Base-by-base conservation (phyloP, 2,797 vertebrate genomes). In the Tokudaia tokunoshimensis region DNA sequence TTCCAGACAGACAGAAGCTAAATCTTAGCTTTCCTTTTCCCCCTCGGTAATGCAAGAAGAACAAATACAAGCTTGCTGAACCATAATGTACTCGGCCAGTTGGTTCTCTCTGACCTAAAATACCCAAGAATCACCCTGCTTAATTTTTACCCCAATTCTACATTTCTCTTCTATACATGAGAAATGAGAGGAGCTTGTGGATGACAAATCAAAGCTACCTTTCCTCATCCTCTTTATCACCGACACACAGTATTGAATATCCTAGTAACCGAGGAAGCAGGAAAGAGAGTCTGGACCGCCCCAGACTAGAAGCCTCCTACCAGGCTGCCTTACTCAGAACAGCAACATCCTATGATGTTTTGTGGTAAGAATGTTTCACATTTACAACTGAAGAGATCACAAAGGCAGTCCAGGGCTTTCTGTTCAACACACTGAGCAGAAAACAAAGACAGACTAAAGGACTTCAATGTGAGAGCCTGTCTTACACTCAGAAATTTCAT, bases 371-470 rank as follows among this genome's bases (percentile, higher is more conserved):
- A 91, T 82, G 94, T 85, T 85, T 97, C 50, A 0, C 78, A 94
- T 97, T 96, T 97, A 95, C 97, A 96, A 92, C 96, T 79, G 92
- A 97, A 85, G 89, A 91, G 29, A 31, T 81, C 95, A 95, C 91
- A 97, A 97, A 96, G 92, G 79, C 93, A 95, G 65, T 92, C 93
- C 34, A 67, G 90, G 97, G 92, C 94, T 94, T 96, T 90, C 96
- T 95, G 96, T 95, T 92, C 96, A 97, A 70, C 86, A 88, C 92
- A 93, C 84, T 96, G 96, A 97, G 97, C 63, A 97, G 76, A 96
- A 98, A 97, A 75, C 83, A 91, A 94, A 97, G 89, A 92, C 97
- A 63, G 1, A 97, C 89, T 78, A 98, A 97, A 78, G 96, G 89
- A 87, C 89, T 98, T 97, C 95, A 96, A 67, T 79, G 67, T 85